Base-by-base conservation (phyloP, 2,888 invertebrate genomes). In the Blastobasis lacticolella region DNA sequence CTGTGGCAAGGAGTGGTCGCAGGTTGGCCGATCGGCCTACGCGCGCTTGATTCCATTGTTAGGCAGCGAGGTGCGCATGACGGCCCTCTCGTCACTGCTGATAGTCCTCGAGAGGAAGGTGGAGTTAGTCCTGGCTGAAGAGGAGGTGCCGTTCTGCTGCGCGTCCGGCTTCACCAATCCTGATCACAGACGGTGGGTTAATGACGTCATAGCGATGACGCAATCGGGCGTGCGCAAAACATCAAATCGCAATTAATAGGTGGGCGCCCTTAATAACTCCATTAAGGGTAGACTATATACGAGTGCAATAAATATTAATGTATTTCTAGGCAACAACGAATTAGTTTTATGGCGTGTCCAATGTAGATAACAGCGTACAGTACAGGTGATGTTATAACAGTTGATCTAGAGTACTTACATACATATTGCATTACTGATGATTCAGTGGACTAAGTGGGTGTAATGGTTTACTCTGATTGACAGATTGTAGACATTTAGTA, bases 71-170 rank as follows among this genome's bases (percentile, higher is more conserved):
- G 75, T 71, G 54, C 77, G 71, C 46, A 78, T 61, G 55, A 74
- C 71, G 54, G 77, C 67, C 40, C 85, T 75, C 57, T 85, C 84
- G 49, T 87, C 86, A 10, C 72, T 67, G 69, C 88, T 88, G 67
- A 87, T 74, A 52, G 83, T 81, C 53, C 87, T 71, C 6, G 87
- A 87, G 49, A 88, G 74, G 70, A 85, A 78, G 10, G 88, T 86
- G 41, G 86, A 83, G 0, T 86, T 85, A 0, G 88, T 88, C 42
- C 86, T 73, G 10, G 66, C 81, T 5, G 85, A 75, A 1, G 78
- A 82, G 4, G 81, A 71, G 0, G 78, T 61, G 42, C 78, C 81
- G 54, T 81, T 83, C 69, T 84, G 85, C 74, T 77, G 79, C 45
- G 73, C 68, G 52, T 79, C 78, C 51, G 80, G 75, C 56, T 84